Evolutionary conservation across 2,113 vertebrate species (phyloP).

Genomic region (Cepphus grylle): DNA sequence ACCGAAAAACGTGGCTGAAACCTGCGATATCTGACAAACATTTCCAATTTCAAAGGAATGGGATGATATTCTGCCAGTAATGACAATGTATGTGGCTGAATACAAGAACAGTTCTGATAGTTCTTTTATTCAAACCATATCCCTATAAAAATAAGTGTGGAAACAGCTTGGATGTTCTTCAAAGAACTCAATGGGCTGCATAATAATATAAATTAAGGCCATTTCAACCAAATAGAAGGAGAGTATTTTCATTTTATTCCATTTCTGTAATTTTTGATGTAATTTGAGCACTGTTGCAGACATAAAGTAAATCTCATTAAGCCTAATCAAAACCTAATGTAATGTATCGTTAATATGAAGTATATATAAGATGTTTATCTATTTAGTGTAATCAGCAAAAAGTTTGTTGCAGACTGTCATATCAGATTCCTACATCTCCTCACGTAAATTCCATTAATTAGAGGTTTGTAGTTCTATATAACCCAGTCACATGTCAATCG

Average conservation of each 20-base stretch:
- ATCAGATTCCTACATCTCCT: not conserved
- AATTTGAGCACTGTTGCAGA: constrained; percentile 52
- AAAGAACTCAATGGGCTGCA: constrained; percentile 63
- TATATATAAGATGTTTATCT: not conserved
- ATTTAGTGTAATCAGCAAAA: not conserved
- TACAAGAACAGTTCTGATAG: constrained; percentile 62
- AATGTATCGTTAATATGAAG: constrained; percentile 22
- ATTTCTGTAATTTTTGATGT: constrained; percentile 48
- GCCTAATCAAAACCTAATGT: constrained; percentile 54
- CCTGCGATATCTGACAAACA: constrained; percentile 20
- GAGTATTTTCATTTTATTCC: constrained; percentile 53
- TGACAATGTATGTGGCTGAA: constrained; percentile 60
- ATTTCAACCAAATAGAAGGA: constrained; percentile 60
- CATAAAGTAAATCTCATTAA: constrained; percentile 41
- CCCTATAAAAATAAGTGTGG: constrained; percentile 66
- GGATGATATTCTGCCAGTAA: constrained; percentile 68
- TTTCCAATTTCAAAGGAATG: constrained; percentile 61
- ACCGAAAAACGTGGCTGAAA: constrained; percentile 39
- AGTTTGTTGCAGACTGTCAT: not conserved
- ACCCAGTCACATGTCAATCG: not conserved
- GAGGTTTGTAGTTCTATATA: not conserved
- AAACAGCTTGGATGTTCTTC: constrained; percentile 69
- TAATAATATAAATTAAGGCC: constrained; percentile 70
- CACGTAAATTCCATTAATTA: not conserved
- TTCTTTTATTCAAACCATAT: constrained; percentile 73